Evolutionary conservation across 2,888 invertebrate species (phyloP), one percentile per base, ranked within the genome.

Genomic region (Coelinius sp.): DNA sequence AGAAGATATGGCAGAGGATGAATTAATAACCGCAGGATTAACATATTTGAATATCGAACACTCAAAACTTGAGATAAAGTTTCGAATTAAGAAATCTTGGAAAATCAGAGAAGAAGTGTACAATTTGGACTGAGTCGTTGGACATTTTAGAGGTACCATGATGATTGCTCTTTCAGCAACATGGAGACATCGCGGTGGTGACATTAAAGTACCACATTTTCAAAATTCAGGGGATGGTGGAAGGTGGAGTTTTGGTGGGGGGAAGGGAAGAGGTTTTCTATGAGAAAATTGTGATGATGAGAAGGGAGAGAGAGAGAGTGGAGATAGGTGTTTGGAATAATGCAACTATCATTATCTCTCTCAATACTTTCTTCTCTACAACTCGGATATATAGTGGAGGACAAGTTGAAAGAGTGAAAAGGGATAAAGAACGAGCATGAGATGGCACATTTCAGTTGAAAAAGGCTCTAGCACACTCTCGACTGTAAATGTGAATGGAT

Each of bases 361-460:
- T 56, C 56, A 25, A 56, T 25, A 56, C 14, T 27, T 10, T 14
- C 20, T n/a, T 27, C 27, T 27, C 8, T 25, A 25, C 53, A 53
- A 53, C 49, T 10, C 8, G 17, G n/a, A 53, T 25, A 10, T 64
- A 12, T 31, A 41, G 64, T 35, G 31, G 12, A 62, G 14, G 31
- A 52, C 31, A 14, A 10, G 35, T 35, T 59, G 35, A 35, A 59
- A 31, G 31, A 59, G 31, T 59, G 59, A 20, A 31, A 20, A 31
- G 59, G 31, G 17, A 68, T 44, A 46, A 31, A 64, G 35, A 25
- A 41, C 52, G 17, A 56, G 41, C 25, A 27, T 27, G 69, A 38
- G 56, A 31, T 62, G 62, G 35, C 41, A 20, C 67, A 52, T 70
- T 38, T 70, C 64, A 68, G 70, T 67, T 49, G 64, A 59, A 70